Base-by-base conservation (phyloP, 2,113 vertebrate species). In the Chelonoidis abingdonii region DNA sequence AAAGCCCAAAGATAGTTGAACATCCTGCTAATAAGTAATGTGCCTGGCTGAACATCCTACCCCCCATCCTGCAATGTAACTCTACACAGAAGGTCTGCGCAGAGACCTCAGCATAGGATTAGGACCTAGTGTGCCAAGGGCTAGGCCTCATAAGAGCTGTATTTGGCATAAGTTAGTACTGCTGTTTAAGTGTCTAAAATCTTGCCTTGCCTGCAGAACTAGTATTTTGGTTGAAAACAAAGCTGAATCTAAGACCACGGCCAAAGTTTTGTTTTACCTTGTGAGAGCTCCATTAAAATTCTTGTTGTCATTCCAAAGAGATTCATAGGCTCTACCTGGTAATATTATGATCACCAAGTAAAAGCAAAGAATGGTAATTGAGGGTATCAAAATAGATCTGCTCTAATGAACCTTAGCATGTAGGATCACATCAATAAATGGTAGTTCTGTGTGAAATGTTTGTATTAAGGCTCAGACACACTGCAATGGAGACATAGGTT, bases 371-470 rank as follows among this genome's bases (percentile, higher is more conserved):
- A 65, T 65, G 31, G 13, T 35, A 31, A 47, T 25, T 83, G 38
- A 81, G 86, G 93, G 78, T 87, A 95, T 86, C 41, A 90, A 92
- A 91, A 50, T 22, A 90, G 72, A 94, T 88, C 78, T 83, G 62
- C 86, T 50, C 87, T 76, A 93, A 93, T 62, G 94, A 87, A 78
- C 22, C 72, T 81, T 93, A 31, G 62, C 31, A 88, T 87, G 50
- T 88, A 84, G 92, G 69, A 76, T 84, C 47, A 19, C 89, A 91
- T 78, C 91, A 94, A 92, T 95, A 93, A 94, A 92, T 97, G 78
- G 90, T 78, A 94, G 82, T 92, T 56, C 56, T 90, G 72, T 92
- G 88, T 93, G 92, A 88, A 57, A 83, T 38, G 38, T 83, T 57
- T 41, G 25, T 57, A 44, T 83, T 38, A 83, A 57, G 54, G 53